Base-by-base conservation (phyloP, 2,113 vertebrate genomes). In the Labeo catla region DNA sequence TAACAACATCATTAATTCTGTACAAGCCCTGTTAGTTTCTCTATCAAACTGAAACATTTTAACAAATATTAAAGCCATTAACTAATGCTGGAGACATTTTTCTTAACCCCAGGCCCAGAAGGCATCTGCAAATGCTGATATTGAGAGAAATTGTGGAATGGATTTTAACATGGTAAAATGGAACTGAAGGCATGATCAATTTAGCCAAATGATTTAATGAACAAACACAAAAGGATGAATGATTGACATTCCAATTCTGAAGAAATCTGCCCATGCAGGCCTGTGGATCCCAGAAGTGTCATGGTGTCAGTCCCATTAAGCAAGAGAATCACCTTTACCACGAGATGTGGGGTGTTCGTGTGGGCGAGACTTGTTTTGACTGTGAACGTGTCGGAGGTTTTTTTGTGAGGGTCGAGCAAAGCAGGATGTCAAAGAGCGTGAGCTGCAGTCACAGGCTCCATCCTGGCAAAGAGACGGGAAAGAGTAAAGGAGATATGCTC, bases 401-500 rank as follows among this genome's bases (percentile, higher is more conserved):
- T 95, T 94, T 86, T 97, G 96, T 82, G 97, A 96, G 0, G 96
- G 92, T 79, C 98, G 96, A 85, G 96, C 90, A 0, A 99, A 98
- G 92, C 98, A 99, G 93, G 97, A 98, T 70, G 97, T 93, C 91
- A 98, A 92, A 15, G 97, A 95, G 91, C 96, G 94, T 85, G 97
- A 94, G 91, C 95, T 97, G 91, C 97, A 98, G 88, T 97, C 97
- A 77, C 97, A 97, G 63, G 95, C 95, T n/a, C 88, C 92, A 19
- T 98, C 97, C 98, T 99, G 92, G 10, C 9, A 72, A 84, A 84
- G 86, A 84, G 84, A 90, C 86, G 89, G 34, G 66, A 93, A 49
- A 84, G 13, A 80, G 45, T 70, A 1, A 23, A 19, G 12, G 23
- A 76, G 43, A 80, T 65, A 16, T 2, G 28, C 28, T 76, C 19